phyloP scores from a whole-genome alignment of 2,797 vertebrate species.

The Cygnus olor region DNA sequence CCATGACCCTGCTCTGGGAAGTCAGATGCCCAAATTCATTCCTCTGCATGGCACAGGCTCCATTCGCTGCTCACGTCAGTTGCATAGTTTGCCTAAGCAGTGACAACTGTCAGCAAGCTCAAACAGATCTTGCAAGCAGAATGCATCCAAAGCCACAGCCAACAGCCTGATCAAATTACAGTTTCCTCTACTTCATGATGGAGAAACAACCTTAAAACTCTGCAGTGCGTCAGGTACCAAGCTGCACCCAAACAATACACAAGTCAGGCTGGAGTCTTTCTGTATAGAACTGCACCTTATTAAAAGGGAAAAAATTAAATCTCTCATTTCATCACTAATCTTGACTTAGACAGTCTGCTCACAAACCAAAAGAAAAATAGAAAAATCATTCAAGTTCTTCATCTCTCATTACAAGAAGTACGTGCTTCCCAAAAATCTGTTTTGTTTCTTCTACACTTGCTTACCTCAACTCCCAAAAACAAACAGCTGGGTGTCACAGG shows the following conservation, averaged over 20 bases:
- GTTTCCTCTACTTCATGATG: background rate
- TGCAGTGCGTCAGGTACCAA: background rate
- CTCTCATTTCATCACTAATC: background rate
- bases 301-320: background rate
- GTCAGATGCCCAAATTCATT: background rate
- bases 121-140: background rate
- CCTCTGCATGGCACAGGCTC: background rate
- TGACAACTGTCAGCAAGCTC: background rate
- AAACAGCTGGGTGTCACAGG: background rate
- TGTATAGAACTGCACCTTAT: background rate
- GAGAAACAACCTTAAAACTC: background rate
- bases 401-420: background rate
- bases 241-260: background rate
- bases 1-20: background rate
- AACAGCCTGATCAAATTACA: background rate
- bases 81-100: background rate
- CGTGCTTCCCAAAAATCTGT: background rate
- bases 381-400: background rate
- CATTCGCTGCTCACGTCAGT: background rate
- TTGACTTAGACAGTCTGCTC: background rate
- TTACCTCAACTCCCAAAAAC: background rate
- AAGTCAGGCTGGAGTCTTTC: background rate
- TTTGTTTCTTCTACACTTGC: background rate
- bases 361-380: background rate
- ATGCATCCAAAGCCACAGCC: background rate